These are phyloP conservation scores for Sterna hirundo DNA, from an alignment of 2,113 vertebrate genomes.

Conservation along the genomic window DNA sequence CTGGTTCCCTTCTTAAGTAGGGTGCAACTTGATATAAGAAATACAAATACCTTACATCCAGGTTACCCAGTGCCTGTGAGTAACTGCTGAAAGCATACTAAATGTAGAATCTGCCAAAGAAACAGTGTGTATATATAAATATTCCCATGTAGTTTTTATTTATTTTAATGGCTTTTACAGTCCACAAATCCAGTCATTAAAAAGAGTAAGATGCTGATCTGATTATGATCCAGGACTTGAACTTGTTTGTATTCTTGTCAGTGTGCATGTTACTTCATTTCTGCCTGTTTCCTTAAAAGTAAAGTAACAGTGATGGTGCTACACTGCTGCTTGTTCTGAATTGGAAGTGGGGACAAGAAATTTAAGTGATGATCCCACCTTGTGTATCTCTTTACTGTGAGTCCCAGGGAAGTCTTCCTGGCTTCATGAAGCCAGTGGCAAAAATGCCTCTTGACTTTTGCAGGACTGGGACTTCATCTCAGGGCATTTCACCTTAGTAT, in stretches of 20 bases:
- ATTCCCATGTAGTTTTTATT: neutral
- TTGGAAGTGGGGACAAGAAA: neutral
- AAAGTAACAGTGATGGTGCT: fast-evolving
- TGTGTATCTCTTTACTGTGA: fast-evolving
- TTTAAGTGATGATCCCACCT: neutral
- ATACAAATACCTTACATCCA: neutral
- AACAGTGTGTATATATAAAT: neutral
- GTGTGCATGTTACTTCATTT: neutral
- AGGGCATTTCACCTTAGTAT: neutral
- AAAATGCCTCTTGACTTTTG: neutral
- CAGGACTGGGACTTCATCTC: neutral
- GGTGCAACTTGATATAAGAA: neutral
- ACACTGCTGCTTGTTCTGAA: neutral
- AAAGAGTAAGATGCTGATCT: neutral
- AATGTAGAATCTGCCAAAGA: neutral
- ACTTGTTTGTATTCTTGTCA: neutral
- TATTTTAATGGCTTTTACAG: neutral
- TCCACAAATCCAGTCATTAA: neutral
- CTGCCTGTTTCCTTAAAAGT: neutral
- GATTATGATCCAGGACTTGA: neutral
- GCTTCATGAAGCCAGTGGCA: neutral
- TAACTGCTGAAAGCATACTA: neutral
- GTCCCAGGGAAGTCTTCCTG: neutral
- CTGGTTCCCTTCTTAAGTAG: neutral
- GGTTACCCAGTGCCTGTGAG: neutral